Evolutionary conservation across 1,140 invertebrate genomes (phyloP).

Genomic region (Drosophila arawakana): DNA sequence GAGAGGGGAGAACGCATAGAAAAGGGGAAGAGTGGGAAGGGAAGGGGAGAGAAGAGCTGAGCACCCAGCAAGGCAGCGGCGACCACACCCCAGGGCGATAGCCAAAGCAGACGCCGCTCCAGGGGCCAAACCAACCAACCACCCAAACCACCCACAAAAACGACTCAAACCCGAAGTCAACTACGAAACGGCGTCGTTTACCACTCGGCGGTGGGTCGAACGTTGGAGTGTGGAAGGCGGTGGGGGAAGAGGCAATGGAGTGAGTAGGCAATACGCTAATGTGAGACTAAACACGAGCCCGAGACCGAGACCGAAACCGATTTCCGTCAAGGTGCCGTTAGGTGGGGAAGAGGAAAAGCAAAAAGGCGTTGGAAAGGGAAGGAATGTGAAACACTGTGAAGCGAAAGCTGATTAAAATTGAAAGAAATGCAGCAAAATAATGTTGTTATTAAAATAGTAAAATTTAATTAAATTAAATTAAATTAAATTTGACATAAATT

Average conservation of each 20-base stretch:
- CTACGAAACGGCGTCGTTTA: conserved; percentile 54
- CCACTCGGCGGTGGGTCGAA: conserved; percentile 53
- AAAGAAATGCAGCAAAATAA: too few species aligned
- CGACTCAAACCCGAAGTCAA: conserved; percentile 13
- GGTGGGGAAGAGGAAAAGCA: neutral
- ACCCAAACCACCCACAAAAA: conserved; percentile 21
- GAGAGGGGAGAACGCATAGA: neutral
- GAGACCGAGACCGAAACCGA: conserved; percentile 72
- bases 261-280: conserved; percentile 64
- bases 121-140: conserved; percentile 8
- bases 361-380: neutral
- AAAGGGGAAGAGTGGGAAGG: neutral
- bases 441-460: too few species aligned
- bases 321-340: conserved; percentile 52
- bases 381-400: conserved; percentile 16
- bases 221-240: neutral
- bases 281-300: conserved; percentile 71
- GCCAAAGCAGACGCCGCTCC: conserved; percentile 46
- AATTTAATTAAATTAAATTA: too few species aligned
- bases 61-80: conserved; percentile 17
- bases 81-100: conserved; percentile 46
- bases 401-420: conserved; percentile 14
- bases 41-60: neutral
- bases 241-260: conserved; percentile 5
- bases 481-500: too few species aligned